Conservation (phyloP, 2,113 vertebrate species). For the Erpornis zantholeuca region DNA sequence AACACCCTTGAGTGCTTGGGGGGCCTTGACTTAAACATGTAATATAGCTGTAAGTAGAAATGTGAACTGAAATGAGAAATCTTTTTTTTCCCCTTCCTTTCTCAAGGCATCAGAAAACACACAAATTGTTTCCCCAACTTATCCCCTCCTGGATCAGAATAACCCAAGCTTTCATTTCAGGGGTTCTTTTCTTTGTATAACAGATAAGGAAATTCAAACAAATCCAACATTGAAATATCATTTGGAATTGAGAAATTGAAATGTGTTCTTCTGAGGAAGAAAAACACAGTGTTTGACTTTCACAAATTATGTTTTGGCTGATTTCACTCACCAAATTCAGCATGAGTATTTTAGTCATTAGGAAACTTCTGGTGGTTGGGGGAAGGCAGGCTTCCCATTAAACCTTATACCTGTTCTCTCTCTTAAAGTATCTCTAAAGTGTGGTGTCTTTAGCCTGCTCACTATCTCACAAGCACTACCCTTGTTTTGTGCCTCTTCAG, state of each 20-base stretch:
- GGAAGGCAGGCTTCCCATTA: neutral
- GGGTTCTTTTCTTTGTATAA: neutral
- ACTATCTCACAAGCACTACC: neutral
- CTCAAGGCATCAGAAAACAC: neutral
- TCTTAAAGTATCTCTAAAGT: neutral
- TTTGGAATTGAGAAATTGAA: neutral
- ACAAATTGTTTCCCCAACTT: neutral
- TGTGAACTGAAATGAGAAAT: neutral
- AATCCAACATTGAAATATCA: neutral
- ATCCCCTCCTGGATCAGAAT: neutral
- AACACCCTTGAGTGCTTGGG: neutral
- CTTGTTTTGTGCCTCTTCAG: slow-evolving; percentile 64
- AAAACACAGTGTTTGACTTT: neutral
- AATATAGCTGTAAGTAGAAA: neutral
- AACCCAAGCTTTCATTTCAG: neutral
- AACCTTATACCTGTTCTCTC: neutral
- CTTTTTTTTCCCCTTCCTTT: neutral
- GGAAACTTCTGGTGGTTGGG: neutral
- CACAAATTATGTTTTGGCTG: neutral
- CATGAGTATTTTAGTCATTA: neutral
- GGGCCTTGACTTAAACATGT: neutral
- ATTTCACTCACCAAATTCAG: neutral
- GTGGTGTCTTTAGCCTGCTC: neutral
- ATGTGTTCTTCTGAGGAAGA: neutral
- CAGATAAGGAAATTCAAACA: neutral